Percentiles rank a stretch among this genome's conserved stretches.
Conservation (phyloP, 2,888 invertebrate genomes). For the Kryphioiulus occultus region DNA sequence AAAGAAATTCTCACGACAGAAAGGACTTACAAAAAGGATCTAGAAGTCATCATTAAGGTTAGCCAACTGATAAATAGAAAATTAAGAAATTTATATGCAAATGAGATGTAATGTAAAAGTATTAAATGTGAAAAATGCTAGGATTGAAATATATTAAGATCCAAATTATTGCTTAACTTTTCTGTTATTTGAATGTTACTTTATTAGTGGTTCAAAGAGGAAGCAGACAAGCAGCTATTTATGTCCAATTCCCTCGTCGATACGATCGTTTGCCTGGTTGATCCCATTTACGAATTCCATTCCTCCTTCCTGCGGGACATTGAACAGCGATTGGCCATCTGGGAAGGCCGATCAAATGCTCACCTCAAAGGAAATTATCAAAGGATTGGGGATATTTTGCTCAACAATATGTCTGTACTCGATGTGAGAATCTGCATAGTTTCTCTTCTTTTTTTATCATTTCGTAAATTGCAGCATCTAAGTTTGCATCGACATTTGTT, state of each 20-base stretch:
- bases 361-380: constrained; percentile 66
- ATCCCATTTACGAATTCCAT: constrained; percentile 83
- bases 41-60: constrained; percentile 89
- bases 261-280: constrained; percentile 69
- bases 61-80: constrained; percentile 60
- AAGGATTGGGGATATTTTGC: constrained; percentile 77
- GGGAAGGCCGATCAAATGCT: constrained; percentile 70
- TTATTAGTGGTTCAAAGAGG: constrained; percentile 75
- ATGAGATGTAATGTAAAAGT: no score
- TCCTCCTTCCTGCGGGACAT: constrained; percentile 79
- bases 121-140: no score
- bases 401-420: constrained; percentile 68
- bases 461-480: constrained; percentile 24
- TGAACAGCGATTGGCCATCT: constrained; percentile 76
- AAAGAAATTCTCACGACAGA: constrained; percentile 97
- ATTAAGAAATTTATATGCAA: background rate
- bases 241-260: constrained; percentile 70
- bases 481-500: constrained; percentile 44
- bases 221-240: constrained; percentile 70
- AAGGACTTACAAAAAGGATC: constrained; percentile 90
- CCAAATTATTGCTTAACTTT: background rate
- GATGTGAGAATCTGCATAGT: constrained; percentile 25
- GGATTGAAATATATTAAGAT: no score
- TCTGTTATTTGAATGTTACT: background rate
- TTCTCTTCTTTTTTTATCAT: background rate